Evolutionary conservation across 2,797 vertebrate genomes (phyloP).

Genomic region (Zalophus californianus): DNA sequence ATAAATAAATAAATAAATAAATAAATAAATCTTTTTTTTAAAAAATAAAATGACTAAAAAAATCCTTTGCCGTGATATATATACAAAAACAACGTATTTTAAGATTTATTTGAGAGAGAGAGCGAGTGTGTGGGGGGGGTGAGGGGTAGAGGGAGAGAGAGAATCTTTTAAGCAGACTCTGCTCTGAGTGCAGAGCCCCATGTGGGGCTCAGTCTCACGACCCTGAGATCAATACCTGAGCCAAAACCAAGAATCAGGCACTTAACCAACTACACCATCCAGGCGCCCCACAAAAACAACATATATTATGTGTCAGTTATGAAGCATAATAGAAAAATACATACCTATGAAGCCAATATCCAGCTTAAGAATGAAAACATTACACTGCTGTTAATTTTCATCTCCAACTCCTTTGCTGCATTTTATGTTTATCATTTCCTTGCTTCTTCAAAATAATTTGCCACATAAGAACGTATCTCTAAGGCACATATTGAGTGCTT

Average conservation of each 20-base stretch:
- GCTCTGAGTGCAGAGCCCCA: not conserved
- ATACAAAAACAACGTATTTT: not conserved
- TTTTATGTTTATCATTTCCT: constrained; percentile 32
- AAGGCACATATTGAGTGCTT: not conserved
- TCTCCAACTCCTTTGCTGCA: not conserved
- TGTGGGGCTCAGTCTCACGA: not conserved
- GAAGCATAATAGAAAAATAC: not conserved
- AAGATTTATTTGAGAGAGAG: not conserved
- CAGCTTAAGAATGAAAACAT: not conserved
- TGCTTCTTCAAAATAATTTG: constrained; percentile 21
- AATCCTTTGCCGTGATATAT: not conserved
- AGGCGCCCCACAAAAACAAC: not conserved
- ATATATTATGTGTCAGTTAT: not conserved
- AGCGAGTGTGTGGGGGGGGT: not conserved
- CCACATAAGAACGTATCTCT: not conserved
- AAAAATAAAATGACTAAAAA: not conserved
- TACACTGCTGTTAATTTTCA: not conserved
- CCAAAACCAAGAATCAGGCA: not conserved
- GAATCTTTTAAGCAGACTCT: not conserved
- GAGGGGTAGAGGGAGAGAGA: not conserved
- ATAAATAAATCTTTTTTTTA: too few species aligned
- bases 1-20: not conserved
- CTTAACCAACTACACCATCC: not conserved
- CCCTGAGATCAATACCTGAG: not conserved
- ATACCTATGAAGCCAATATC: not conserved